Base-by-base conservation (phyloP, 2,113 vertebrate species). In the Xiphorhynchus elegans region DNA sequence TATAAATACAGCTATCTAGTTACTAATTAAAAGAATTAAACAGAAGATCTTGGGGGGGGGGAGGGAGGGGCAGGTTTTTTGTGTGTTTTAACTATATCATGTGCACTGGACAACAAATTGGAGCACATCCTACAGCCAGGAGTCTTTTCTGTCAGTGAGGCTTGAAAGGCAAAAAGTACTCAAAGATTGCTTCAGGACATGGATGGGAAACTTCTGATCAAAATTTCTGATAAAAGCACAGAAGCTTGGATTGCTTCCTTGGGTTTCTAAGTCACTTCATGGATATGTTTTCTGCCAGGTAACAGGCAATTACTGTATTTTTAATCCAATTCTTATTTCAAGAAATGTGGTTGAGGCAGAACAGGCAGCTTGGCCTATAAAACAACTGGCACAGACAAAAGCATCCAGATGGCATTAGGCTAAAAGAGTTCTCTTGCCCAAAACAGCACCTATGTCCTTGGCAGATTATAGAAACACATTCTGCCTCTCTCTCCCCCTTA, bases 1-100 rank as follows among this genome's bases (percentile, higher is more conserved):
- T 98, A 96, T 98, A 99, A 97, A 99, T 98, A 87, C 97, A 62
- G 13, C 9, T 47, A 40, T 40, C n/a, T 4, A 50, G 46, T 40
- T 84, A 62, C 17, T 58, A 66, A 78, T 33, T 29, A 75, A 70
- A 93, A 75, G 17, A 95, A 87, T 13, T 25, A 59, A 58, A 55
- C 1, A 63, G 37, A 66, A 87, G 9, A 62, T 7, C 28, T 35
- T 18, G 15, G 9, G 25, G 28, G 25, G 28, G 20, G 14, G 18
- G 33, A 40, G 40, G 40, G 40, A 40, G 11, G 13, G 2, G 49
- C 10, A 59, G 18, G 17, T 9, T 63, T 63, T 70, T 49, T 16
- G 6, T 6, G 2, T 29, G 49, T 77, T 88, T 66, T 29, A 66
- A 70, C 31, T 40, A 4, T 25, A 55, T 74, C 39, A 44, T 14